Percentiles rank a stretch among this genome's conserved stretches.
phyloP scores from a whole-genome alignment of 2,888 invertebrate species.

The Carcina quercana region DNA sequence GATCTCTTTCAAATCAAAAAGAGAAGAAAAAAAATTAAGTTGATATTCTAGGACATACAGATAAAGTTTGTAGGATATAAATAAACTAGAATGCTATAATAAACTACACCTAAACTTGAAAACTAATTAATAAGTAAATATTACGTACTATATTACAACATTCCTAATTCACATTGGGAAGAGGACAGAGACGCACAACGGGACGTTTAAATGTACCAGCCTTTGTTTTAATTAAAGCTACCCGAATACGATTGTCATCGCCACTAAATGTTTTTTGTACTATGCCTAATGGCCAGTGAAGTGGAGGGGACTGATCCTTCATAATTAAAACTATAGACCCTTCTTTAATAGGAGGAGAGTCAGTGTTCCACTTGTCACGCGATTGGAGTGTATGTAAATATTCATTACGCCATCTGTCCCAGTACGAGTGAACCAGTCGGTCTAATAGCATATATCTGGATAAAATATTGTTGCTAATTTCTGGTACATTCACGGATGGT shows the following conservation, averaged over 20 bases:
- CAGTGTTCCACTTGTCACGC: constrained; percentile 4
- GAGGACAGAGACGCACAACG: not conserved
- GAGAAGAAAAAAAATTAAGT: too few species aligned
- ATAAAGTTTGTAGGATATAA: too few species aligned
- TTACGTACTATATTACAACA: too few species aligned
- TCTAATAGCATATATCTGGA: constrained; percentile 1
- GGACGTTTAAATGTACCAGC: not conserved
- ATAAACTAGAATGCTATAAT: too few species aligned
- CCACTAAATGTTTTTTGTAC: not conserved
- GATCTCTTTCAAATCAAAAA: too few species aligned
- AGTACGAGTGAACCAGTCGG: constrained; percentile 2
- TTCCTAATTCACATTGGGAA: too few species aligned
- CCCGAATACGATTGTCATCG: not conserved
- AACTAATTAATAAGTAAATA: too few species aligned
- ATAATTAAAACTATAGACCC: constrained; percentile 5
- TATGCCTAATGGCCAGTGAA: constrained; percentile 5
- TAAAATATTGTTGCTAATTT: not conserved
- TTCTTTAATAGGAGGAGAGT: not conserved
- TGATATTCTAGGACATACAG: too few species aligned
- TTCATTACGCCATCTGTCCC: constrained; percentile 9
- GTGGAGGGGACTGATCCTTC: constrained; percentile 4
- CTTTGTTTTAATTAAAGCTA: not conserved
- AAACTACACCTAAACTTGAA: too few species aligned
- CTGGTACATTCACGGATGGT: not conserved
- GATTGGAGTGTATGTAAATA: constrained; percentile 7